These are phyloP conservation scores for Limenitis camilla DNA, from an alignment of 2,888 invertebrate genomes.

Conservation along the genomic window DNA sequence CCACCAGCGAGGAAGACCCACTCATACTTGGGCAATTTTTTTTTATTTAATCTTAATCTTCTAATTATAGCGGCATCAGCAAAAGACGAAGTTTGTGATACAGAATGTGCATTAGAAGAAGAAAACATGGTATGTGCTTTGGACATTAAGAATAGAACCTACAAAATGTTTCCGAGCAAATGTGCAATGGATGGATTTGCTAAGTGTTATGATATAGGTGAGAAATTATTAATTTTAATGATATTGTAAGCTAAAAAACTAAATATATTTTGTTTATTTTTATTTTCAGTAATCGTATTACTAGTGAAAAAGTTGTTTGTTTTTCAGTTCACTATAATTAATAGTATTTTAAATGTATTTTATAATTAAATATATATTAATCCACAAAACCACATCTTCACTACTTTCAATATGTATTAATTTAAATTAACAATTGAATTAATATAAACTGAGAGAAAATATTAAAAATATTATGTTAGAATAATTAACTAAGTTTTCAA, in stretches of 20 bases:
- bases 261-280: neutral
- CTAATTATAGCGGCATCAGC: conserved; percentile 28
- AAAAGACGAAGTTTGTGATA: conserved; percentile 31
- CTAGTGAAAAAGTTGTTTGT: too few species aligned
- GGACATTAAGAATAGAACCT: conserved; percentile 30
- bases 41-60: neutral
- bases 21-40: neutral
- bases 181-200: conserved; percentile 41
- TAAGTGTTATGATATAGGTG: conserved; percentile 42
- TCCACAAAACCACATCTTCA: too few species aligned
- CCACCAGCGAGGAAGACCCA: too few species aligned
- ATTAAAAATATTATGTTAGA: too few species aligned
- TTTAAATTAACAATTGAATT: too few species aligned
- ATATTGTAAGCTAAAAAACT: neutral
- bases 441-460: too few species aligned
- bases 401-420: too few species aligned
- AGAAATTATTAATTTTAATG: conserved; percentile 3
- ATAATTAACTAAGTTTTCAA: too few species aligned
- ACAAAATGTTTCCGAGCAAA: conserved; percentile 44
- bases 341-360: too few species aligned
- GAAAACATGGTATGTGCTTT: conserved; percentile 39
- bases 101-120: conserved; percentile 33
- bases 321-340: too few species aligned
- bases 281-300: too few species aligned
- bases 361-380: too few species aligned